A percentile compares a stretch with the other conserved stretches of the same genome.
phyloP scores from a whole-genome alignment of 2,797 vertebrate genomes.

The Pempheris klunzingeri region DNA sequence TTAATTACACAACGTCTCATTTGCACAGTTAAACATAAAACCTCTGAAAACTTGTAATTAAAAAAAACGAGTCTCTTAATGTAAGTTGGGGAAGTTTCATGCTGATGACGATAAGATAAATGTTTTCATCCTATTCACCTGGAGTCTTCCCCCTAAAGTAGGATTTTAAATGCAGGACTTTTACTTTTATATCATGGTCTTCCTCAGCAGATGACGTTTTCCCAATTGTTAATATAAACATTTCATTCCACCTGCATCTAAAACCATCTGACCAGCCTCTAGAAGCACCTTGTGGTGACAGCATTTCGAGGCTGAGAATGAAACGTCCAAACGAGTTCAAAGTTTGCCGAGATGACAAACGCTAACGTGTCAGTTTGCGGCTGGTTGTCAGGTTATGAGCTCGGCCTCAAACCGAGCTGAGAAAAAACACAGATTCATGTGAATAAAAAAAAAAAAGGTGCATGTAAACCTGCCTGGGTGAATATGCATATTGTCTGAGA shows the following conservation, averaged over 20 bases:
- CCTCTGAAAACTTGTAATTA: no score
- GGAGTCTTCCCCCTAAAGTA: no score
- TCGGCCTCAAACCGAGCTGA: slow-evolving; percentile 30
- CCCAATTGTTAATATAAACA: not conserved
- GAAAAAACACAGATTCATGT: not conserved
- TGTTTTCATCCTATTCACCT: no score
- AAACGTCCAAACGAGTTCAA: slow-evolving; percentile 16
- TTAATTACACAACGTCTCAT: no score
- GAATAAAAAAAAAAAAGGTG: slow-evolving; percentile 46
- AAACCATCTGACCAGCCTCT: not conserved
- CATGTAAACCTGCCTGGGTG: slow-evolving; percentile 47
- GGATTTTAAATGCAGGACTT: no score
- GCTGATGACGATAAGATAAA: no score
- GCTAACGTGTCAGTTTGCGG: not conserved
- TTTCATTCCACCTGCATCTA: not conserved
- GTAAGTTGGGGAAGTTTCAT: no score
- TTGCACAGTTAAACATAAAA: no score
- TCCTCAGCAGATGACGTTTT: not conserved
- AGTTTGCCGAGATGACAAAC: slow-evolving; percentile 9
- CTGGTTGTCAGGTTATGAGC: slow-evolving; percentile 18
- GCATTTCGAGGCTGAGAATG: not conserved
- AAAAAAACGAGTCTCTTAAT: no score
- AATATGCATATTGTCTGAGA: slow-evolving; percentile 48
- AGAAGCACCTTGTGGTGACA: not conserved
- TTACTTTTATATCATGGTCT: not conserved